Base-by-base conservation (phyloP, 2,797 vertebrate genomes). In the Morelia viridis region DNA sequence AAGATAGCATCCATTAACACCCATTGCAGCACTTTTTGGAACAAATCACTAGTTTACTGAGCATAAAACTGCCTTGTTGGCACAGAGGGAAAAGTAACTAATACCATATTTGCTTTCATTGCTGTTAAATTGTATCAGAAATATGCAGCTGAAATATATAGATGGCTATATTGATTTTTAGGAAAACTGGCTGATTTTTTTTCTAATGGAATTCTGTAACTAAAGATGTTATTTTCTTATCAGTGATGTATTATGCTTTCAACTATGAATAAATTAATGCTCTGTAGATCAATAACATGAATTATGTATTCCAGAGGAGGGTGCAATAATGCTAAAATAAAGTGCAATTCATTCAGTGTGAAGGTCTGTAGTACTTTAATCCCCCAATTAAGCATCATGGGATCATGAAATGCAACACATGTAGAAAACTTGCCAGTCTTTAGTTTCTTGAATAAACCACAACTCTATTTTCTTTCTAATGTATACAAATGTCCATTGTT, bases 381-480 rank as follows among this genome's bases (percentile, higher is more conserved):
- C 50, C 19, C 46, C 71, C 92, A 56, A 35, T 87, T 87, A 80
- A 11, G 89, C 41, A 84, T 68, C 56, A 92, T 80, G 85, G 90
- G 92, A 92, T 91, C 87, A 83, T 61, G 41, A 83, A 94, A 93
- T 71, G 53, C 64, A 93, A 22, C 85, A 26, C 56, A 62, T 84
- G 60, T 71, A 89, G 91, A 95, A 94, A 61, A 71, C 89, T 50
- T 12, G 61, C 92, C 84, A 91, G 35, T 9, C 46, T 62, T 84
- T 35, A 31, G 13, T 94, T 24, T 15, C 26, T 93, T 24, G 8
- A 89, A 50, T 86, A 89, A 65, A 89, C 90, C 93, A 89, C 91
- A 68, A 61, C 24, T 91, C 94, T 93, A 61, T 90, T 93, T 94
- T 93, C 83, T 89, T 93, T 41, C 53, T 4, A 68, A 10, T 89